Base-by-base conservation (phyloP, 2,888 invertebrate species). In the Pristionchus entomophagus region DNA sequence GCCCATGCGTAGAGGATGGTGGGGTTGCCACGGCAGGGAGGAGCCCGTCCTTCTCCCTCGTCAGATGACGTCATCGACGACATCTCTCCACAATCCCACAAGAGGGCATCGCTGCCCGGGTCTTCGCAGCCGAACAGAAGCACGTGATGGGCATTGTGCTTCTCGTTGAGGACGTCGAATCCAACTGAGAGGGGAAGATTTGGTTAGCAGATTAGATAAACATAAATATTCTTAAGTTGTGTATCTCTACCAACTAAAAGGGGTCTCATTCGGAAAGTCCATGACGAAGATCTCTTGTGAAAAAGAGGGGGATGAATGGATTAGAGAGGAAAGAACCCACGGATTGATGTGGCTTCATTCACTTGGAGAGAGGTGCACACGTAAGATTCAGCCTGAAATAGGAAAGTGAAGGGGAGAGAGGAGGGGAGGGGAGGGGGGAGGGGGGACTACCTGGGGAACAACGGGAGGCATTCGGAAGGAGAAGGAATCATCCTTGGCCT, bases 31-130 rank as follows among this genome's bases (percentile, higher is more conserved):
- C 95, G 95, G 93, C 98, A 98, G 0, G 97, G 96, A 91, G 96
- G 96, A 0, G 96, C 96, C 95, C 95, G 88, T n/a, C 83, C 86
- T 14, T 89, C 88, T 59, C 86, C 80, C 32, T 26, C 26, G 26
- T 81, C 86, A n/a, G n/a, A n/a, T n/a, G n/a, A n/a, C n/a, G n/a
- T n/a, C n/a, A n/a, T n/a, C 19, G 86, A 22, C 5, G 92, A 91
- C 97, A 98, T 98, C 95, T 97, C 97, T 0, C 98, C 97, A 94
- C 98, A 99, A 94, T 96, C 96, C 97, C 97, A 94, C 86, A 69
- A 32, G n/a, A n/a, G 32, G 12, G 96, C 95, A 88, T 95, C 94
- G 51, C 95, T 95, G 2, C 97, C 97, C 0, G 97, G 97, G 86
- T 95, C 95, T 3, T 96, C 95, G 93, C 98, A 98, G 22, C 97